phyloP scores from a whole-genome alignment of 1,140 invertebrate genomes.

The Drosophila setifemur region DNA sequence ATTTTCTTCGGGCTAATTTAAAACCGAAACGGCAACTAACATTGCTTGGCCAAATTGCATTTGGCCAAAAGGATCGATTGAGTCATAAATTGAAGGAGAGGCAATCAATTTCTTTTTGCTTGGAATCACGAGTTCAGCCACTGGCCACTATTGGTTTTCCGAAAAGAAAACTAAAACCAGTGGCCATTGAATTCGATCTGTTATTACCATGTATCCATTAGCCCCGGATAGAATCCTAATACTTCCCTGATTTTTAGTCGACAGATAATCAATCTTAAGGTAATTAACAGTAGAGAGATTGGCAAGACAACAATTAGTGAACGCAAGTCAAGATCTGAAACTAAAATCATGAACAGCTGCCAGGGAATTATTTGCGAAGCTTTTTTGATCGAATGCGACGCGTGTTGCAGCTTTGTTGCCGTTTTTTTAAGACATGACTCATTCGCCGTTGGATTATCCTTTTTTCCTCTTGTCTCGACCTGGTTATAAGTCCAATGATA shows the following conservation, averaged over 20 bases:
- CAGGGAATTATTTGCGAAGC: too few species aligned
- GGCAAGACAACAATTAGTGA: slow-evolving; percentile 53
- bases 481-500: not conserved
- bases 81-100: slow-evolving; percentile 66
- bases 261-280: slow-evolving; percentile 64
- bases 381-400: too few species aligned
- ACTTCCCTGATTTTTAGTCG: slow-evolving; percentile 11
- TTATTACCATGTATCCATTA: slow-evolving; percentile 62
- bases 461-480: slow-evolving; percentile 27
- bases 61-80: slow-evolving; percentile 62
- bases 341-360: slow-evolving; percentile 32
- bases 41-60: slow-evolving; percentile 57
- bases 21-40: not conserved
- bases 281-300: slow-evolving; percentile 58
- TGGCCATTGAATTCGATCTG: slow-evolving; percentile 62
- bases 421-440: slow-evolving; percentile 54
- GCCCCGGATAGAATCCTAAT: slow-evolving; percentile 34
- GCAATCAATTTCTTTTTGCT: slow-evolving; percentile 54
- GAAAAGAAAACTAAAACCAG: slow-evolving; percentile 50
- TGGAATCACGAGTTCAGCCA: slow-evolving; percentile 56
- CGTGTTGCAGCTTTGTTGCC: slow-evolving; percentile 60
- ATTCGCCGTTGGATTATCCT: slow-evolving; percentile 55
- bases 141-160: slow-evolving; percentile 10
- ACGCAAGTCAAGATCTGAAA: slow-evolving; percentile 3
- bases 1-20: slow-evolving; percentile 27